These are phyloP conservation scores for Mycogona germanica DNA, from an alignment of 2,888 invertebrate species.

Conservation along the genomic window DNA sequence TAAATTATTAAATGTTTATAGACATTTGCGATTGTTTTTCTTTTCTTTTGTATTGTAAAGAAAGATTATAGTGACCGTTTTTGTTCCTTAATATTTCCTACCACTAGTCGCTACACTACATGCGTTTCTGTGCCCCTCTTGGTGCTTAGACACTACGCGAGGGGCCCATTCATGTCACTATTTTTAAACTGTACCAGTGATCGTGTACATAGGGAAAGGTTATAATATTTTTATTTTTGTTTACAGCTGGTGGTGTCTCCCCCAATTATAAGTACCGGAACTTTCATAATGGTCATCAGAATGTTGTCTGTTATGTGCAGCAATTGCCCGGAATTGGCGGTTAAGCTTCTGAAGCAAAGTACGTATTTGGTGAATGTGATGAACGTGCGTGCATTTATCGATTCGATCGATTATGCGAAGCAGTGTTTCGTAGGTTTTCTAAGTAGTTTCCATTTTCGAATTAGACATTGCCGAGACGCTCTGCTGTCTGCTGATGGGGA, in stretches of 20 bases:
- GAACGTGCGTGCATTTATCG: background rate
- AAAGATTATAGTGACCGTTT: no score
- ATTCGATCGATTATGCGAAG: no score
- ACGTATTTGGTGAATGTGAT: no score
- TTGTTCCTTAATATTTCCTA: background rate
- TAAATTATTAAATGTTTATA: background rate
- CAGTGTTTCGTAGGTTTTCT: background rate
- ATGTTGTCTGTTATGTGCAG: constrained; percentile 95
- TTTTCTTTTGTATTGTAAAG: no score
- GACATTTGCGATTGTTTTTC: background rate
- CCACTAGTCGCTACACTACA: background rate
- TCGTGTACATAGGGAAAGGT: background rate
- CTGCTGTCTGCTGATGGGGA: constrained; percentile 86
- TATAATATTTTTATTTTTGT: background rate
- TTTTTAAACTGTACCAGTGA: background rate
- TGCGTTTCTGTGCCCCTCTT: no score
- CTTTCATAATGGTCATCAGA: constrained; percentile 90
- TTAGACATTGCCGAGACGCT: constrained; percentile 82
- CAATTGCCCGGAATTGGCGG: constrained; percentile 86
- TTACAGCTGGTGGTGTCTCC: constrained; percentile 79
- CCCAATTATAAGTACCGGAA: constrained; percentile 84
- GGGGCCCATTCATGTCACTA: no score
- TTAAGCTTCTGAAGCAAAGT: constrained; percentile 77
- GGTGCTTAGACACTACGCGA: no score
- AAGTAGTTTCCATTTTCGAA: constrained; percentile 19